Conservation (phyloP, 2,888 invertebrate genomes). For the Tholera decimalis region DNA sequence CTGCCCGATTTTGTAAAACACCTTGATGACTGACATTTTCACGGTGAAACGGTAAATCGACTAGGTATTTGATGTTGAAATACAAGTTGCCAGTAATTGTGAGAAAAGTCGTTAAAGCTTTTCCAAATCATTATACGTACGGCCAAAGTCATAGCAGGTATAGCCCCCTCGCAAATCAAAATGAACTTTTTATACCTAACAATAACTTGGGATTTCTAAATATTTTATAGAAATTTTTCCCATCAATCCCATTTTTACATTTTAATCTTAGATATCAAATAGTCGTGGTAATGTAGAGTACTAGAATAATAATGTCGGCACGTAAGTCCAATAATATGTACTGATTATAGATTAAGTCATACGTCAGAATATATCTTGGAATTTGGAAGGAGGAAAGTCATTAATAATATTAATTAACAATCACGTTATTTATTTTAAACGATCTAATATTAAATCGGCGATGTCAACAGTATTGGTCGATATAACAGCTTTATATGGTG, state of each 20-base stretch:
- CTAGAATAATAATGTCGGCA: slow-evolving; percentile 60
- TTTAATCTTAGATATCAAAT: slow-evolving; percentile 65
- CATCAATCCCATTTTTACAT: slow-evolving; percentile 67
- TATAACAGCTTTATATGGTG: too few relatives aligned
- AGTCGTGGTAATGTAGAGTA: slow-evolving; percentile 60
- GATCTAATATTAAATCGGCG: neutral
- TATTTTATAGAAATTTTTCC: slow-evolving; percentile 82
- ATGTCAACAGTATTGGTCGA: slow-evolving; percentile 4
- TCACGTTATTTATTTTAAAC: neutral
- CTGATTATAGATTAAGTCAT: slow-evolving; percentile 63
- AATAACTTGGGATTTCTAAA: slow-evolving; percentile 69
- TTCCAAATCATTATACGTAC: slow-evolving; percentile 34
- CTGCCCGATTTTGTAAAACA: too few relatives aligned
- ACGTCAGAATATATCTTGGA: slow-evolving; percentile 13
- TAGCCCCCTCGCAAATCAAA: slow-evolving; percentile 51
- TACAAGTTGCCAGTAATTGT: neutral
- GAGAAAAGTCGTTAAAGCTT: too few relatives aligned
- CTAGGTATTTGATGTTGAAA: too few relatives aligned
- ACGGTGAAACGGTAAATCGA: too few relatives aligned
- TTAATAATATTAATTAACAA: neutral
- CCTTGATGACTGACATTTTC: too few relatives aligned
- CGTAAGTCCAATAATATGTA: slow-evolving; percentile 63
- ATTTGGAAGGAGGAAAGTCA: slow-evolving; percentile 41
- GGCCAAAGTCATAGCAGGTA: slow-evolving; percentile 17
- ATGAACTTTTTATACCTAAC: slow-evolving; percentile 69